Percentiles rank a stretch among this genome's conserved stretches.
Conservation (phyloP, 2,888 invertebrate genomes). For the Lasioglossum oenotherae region DNA sequence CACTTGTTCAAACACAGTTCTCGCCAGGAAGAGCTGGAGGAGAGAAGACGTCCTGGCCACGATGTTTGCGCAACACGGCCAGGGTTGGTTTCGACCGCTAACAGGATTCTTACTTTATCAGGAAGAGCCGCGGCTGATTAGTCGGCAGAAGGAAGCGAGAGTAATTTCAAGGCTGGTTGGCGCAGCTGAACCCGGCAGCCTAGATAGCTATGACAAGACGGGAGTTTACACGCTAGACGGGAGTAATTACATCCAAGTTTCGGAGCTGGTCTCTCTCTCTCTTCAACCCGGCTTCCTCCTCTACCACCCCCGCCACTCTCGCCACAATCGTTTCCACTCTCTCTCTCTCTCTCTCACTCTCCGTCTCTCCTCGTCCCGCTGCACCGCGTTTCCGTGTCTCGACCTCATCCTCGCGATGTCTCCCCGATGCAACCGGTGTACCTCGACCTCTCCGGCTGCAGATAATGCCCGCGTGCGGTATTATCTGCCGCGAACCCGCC, state of each 20-base stretch:
- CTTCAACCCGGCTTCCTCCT: constrained; percentile 39
- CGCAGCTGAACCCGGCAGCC: constrained; percentile 76
- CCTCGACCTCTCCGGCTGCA: constrained; percentile 45
- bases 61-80: constrained; percentile 16
- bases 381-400: constrained; percentile 56
- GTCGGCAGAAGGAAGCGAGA: constrained; percentile 80
- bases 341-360: constrained; percentile 16
- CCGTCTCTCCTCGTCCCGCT: constrained; percentile 19
- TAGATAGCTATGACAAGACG: constrained; percentile 81
- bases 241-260: constrained; percentile 84
- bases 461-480: constrained; percentile 67
- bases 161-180: constrained; percentile 79
- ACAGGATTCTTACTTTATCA: constrained; percentile 75
- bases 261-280: constrained; percentile 71
- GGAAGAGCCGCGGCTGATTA: constrained; percentile 79
- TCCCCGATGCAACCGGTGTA: constrained; percentile 59
- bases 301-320: constrained; percentile 21
- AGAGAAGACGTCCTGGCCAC: background rate
- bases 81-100: constrained; percentile 40
- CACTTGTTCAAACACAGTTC: constrained; percentile 21
- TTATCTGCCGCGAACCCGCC: constrained; percentile 60
- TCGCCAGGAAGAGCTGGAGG: background rate
- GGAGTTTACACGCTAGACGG: constrained; percentile 79
- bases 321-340: constrained; percentile 25
- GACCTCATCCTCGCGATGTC: constrained; percentile 45